These are phyloP conservation scores for Limanda limanda DNA, from an alignment of 2,113 vertebrate genomes.

Conservation along the genomic window DNA sequence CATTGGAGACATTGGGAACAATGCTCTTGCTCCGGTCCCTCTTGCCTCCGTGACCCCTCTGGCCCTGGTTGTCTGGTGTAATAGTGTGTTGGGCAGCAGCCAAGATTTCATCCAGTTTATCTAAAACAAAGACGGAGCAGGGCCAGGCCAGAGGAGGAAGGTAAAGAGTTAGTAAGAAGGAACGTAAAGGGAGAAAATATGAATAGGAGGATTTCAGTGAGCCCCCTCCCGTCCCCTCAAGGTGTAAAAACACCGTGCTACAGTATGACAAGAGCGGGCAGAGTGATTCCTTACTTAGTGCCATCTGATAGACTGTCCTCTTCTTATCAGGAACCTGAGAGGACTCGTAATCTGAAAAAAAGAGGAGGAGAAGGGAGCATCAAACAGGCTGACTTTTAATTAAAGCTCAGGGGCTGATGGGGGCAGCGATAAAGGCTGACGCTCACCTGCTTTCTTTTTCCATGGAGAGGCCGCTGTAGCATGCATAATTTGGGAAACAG, in stretches of 20 bases:
- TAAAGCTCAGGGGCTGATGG: conserved; percentile 69
- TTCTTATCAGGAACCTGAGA: conserved; percentile 91
- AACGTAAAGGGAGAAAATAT: conserved; percentile 15
- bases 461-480: conserved; percentile 87
- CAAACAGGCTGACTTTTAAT: conserved; percentile 71
- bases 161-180: conserved; percentile 12
- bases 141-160: conserved; percentile 10
- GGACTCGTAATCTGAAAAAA: conserved; percentile 87
- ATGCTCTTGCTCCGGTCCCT: conserved; percentile 88
- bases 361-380: conserved; percentile 44
- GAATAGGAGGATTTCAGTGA: conserved; percentile 26
- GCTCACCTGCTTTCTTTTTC: conserved; percentile 93
- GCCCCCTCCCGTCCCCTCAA: conserved; percentile 2
- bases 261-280: conserved; percentile 35
- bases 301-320: conserved; percentile 95
- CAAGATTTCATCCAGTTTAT: conserved; percentile 94
- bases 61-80: conserved; percentile 88
- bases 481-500: conserved; percentile 67
- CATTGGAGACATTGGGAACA: conserved; percentile 83
- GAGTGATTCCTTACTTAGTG: conserved; percentile 86
- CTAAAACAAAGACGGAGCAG: conserved; percentile 68
- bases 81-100: conserved; percentile 94
- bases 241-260: conserved; percentile 40
- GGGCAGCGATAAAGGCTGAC: conserved; percentile 66
- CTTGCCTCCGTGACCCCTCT: conserved; percentile 87